Evolutionary conservation across 2,797 vertebrate species (phyloP).

Genomic region (Enteromius unitaeniatus): DNA sequence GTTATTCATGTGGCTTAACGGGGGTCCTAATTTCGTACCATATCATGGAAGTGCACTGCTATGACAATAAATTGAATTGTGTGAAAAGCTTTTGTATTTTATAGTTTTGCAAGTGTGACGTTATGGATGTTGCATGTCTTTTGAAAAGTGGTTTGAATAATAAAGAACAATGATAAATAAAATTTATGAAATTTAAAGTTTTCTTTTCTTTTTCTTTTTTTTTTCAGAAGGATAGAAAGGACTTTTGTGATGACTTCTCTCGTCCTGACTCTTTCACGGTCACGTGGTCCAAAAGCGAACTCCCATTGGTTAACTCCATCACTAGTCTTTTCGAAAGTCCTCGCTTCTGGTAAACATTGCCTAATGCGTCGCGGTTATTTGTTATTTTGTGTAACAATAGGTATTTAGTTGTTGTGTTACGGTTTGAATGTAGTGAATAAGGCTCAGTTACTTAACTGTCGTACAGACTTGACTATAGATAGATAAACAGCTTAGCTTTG

Average conservation of each 20-base stretch:
- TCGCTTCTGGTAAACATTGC: not conserved
- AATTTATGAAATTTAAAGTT: not conserved
- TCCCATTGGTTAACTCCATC: constrained; percentile 36
- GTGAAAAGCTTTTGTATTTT: not conserved
- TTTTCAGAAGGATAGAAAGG: not conserved
- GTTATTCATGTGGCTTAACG: too few species aligned
- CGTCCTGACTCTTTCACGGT: not conserved
- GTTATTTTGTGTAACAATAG: constrained; percentile 6
- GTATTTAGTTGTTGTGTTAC: not conserved
- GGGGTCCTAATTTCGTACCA: too few species aligned
- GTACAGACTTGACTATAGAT: not conserved
- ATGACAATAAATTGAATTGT: not conserved
- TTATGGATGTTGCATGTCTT: not conserved
- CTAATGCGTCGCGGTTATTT: not conserved
- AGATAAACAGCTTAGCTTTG: not conserved
- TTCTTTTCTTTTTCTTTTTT: not conserved
- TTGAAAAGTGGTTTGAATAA: not conserved
- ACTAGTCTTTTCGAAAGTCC: constrained; percentile 7
- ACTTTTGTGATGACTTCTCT: constrained; percentile 7
- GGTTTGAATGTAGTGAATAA: not conserved
- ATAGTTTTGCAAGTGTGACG: not conserved
- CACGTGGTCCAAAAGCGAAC: constrained; percentile 16
- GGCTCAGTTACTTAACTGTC: not conserved
- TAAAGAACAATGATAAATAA: not conserved
- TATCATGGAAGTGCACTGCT: too few species aligned